These are phyloP conservation scores for Scartelaos histophorus DNA, from an alignment of 2,113 vertebrate species.

Conservation along the genomic window DNA sequence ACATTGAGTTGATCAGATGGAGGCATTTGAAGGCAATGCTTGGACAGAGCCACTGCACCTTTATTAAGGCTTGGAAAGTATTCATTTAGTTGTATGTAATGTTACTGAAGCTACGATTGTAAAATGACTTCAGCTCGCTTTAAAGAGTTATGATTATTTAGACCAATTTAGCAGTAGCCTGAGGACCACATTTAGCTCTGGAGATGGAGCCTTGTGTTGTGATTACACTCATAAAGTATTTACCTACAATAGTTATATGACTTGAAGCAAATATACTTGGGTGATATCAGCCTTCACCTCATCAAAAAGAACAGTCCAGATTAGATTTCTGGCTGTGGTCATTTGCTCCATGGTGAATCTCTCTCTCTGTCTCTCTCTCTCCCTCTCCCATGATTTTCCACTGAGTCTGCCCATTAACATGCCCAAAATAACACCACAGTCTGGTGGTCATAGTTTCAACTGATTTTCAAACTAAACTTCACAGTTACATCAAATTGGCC, in stretches of 20 bases:
- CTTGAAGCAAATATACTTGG: background rate
- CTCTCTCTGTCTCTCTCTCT: background rate
- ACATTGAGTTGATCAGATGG: no score
- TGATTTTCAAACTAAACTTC: background rate
- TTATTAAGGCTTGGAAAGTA: no score
- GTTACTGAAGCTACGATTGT: no score
- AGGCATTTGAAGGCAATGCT: no score
- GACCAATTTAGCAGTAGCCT: no score
- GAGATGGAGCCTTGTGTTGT: no score
- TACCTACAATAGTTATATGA: background rate
- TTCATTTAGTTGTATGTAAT: no score
- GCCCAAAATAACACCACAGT: constrained; percentile 12
- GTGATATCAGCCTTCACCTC: background rate
- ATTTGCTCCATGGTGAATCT: background rate
- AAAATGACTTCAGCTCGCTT: no score
- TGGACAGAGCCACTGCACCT: no score
- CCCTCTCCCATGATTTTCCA: constrained; percentile 1
- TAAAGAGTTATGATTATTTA: no score
- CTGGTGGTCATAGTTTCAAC: constrained; percentile 3
- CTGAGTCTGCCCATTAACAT: constrained; percentile 2
- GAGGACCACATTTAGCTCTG: no score
- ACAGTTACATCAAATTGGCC: background rate
- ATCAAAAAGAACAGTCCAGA: background rate
- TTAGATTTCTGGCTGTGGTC: background rate
- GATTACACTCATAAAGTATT: no score